These are phyloP conservation scores for Apodemia mormo DNA, from an alignment of 2,888 invertebrate genomes.

Conservation along the genomic window DNA sequence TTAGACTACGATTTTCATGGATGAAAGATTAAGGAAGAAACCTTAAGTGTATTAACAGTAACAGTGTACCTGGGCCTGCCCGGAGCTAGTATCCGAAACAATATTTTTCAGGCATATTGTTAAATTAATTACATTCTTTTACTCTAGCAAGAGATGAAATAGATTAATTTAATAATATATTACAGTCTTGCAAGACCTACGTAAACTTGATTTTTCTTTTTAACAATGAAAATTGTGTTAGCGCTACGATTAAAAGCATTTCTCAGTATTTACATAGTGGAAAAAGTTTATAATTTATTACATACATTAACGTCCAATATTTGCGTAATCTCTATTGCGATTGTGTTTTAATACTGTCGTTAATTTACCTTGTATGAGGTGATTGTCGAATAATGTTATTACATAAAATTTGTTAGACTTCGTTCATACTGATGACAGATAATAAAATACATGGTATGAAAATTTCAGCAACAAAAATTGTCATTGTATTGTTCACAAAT, in stretches of 20 bases:
- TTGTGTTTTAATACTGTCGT: not conserved
- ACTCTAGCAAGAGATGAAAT: not conserved
- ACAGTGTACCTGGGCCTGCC: no score
- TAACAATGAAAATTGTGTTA: conserved; percentile 7
- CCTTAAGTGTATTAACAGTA: no score
- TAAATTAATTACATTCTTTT: not conserved
- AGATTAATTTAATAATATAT: not conserved
- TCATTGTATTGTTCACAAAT: no score
- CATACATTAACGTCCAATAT: not conserved
- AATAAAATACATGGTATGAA: no score
- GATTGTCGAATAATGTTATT: no score
- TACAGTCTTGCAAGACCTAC: not conserved
- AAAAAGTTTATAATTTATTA: conserved; percentile 11
- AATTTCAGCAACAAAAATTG: no score
- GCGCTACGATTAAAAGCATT: not conserved
- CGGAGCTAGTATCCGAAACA: no score
- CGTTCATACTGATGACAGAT: no score
- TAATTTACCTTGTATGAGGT: not conserved
- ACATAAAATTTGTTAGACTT: no score
- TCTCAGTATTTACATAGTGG: not conserved
- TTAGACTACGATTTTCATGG: no score
- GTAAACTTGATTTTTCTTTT: conserved; percentile 1
- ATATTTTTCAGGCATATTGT: not conserved
- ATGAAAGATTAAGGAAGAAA: no score
- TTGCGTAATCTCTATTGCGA: not conserved